Base-by-base conservation (phyloP, 2,113 vertebrate species). In the Aptenodytes forsteri region DNA sequence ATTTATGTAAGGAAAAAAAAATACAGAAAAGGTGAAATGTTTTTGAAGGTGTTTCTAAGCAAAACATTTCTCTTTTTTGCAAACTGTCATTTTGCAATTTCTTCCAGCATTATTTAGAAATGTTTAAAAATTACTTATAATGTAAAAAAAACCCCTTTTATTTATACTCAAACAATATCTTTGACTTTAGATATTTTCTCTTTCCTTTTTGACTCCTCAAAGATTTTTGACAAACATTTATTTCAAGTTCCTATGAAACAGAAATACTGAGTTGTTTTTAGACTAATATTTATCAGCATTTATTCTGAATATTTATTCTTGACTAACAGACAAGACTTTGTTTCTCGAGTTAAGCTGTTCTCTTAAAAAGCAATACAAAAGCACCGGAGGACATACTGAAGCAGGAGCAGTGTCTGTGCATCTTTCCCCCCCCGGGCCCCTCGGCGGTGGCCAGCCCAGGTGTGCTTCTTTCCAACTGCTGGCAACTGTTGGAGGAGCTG, bases 1-100 rank as follows among this genome's bases (percentile, higher is more conserved):
- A 42, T 21, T 27, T 77, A 62, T 55, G 34, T 58, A 50, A 38
- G 42, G 38, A 10, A 34, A 66, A 65, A 71, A 54, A 5, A 20
- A 61, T 13, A 72, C 8, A 17, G 4, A 56, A 81, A 59, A 90
- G 13, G 11, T 34, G 25, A 65, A 78, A 32, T 46, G 27, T 20
- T 92, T 90, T n/a, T 81, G 58, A 77, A 92, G 32, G 50, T 77
- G 30, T 80, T 96, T 90, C 73, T n/a, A 73, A 93, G 59, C n/a
- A 71, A 85, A 81, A 47, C 29, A 21, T 42, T 65, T 58, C 44
- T 3, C 2, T 20, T 65, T 61, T 58, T 64, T 87, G 56, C 71
- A 85, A 91, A 89, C 42, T 50, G 21, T 11, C 26, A 19, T 90
- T 89, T 69, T 82, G 65, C 64, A 72, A 10, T 87, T 82, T 75